Evolutionary conservation across 2,113 vertebrate genomes (phyloP), one percentile per base, ranked within the genome.

Genomic region (Podilymbus podiceps): DNA sequence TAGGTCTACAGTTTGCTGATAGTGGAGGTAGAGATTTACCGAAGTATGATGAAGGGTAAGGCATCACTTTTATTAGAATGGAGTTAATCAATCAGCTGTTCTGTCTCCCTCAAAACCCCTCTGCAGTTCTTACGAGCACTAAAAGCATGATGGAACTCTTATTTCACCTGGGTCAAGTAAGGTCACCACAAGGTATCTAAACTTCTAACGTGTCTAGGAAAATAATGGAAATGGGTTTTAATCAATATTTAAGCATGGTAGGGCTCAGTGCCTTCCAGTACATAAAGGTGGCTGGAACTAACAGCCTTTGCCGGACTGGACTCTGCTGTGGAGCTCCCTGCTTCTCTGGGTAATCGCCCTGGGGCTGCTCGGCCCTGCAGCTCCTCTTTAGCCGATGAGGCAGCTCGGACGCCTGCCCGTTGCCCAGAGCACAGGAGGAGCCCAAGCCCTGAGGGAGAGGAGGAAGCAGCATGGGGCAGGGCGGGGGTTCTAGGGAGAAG

Each of bases 271-370:
- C 40, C 33, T 22, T 55, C 23, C 22, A 5, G 14, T 9, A 9
- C 3, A 30, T 2, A 5, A 23, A 18, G 14, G 46, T 52, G 56
- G 40, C 50, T 47, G 15, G 42, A 25, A 13, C 27, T 7, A 46
- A 30, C 46, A 35, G 20, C 40, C 40, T 56, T 25, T 28, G 33
- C 27, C 5, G 22, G 22, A 21, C 27, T 19, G 6, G 60, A 17
- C 50, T 64, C 25, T 11, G 3, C 31, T 6, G 33, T 3, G 2
- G n/a, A 74, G 40, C 13, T 15, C 28, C 28, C 50, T 14, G 27
- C 40, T 47, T 2, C 47, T 20, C 8, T 13, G 25, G 7, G 5
- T 10, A 6, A 20, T 16, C 9, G 0, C 49, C 8, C 59, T 24
- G 58, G 31, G 5, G 19, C 67, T 44, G 35, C 17, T 28, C 30